Base-by-base conservation (phyloP, 2,888 invertebrate genomes). In the Ophonus ardosiacus region DNA sequence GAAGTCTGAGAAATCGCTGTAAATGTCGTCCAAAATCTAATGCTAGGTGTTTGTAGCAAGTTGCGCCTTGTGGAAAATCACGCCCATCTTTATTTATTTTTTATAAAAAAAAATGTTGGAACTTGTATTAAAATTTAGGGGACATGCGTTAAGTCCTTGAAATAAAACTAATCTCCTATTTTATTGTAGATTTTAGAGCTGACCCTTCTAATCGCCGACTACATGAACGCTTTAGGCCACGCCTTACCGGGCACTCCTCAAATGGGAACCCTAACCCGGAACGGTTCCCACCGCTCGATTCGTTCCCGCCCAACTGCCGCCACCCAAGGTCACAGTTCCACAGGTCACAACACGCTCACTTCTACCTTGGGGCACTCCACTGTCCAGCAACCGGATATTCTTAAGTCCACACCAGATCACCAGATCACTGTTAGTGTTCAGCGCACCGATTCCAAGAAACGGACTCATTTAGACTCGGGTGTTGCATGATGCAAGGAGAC, bases 151-250 rank as follows among this genome's bases (percentile, higher is more conserved):
- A 15, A 17, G 7, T 59, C 7, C 6, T 59, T 15, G n/a, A 17
- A 15, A 21, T 1, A 0, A 17, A 61, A 61, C 10, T 6, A 15
- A 81, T 18, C 40, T 40, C 8, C 5, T 13, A 5, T 38, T 84
- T 51, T 74, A 85, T 88, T 89, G 1, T 91, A 96, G 96, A 98
- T 98, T 91, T 93, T 96, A 84, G 98, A 98, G 92, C 94, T 98
- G 85, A 98, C 98, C 0, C 93, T 98, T 86, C 93, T 98, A 31
- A 97, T 98, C 89, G 98, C 98, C 24, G 98, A 98, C 92, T 98
- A 98, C 91, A 98, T 98, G 95, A 98, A 98, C 92, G 96, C 97
- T 0, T 90, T 97, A 87, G 95, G 95, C 0, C 95, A 95, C 84
- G 94, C 95, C 61, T 92, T 94, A 85, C 94, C 96, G 0, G 96